These are phyloP conservation scores for Axis porcinus DNA, from an alignment of 2,113 vertebrate species.

Conservation along the genomic window DNA sequence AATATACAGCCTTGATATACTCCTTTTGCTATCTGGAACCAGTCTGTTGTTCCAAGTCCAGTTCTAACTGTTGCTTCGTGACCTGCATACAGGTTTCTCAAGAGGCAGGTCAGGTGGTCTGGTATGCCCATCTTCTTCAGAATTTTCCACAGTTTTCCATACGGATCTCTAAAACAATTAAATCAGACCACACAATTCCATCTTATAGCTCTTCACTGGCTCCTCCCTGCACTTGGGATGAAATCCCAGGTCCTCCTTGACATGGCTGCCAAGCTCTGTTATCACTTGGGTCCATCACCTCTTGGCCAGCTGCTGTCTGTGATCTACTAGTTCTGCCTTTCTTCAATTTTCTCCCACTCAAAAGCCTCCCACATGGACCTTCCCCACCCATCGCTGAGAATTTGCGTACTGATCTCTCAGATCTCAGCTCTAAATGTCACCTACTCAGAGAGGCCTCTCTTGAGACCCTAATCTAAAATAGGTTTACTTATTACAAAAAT, in stretches of 20 bases:
- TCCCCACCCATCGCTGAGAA: neutral
- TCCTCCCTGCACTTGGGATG: neutral
- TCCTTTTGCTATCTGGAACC: no score
- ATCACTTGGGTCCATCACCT: neutral
- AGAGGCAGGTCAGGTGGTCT: no score
- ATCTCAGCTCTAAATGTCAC: conserved; percentile 50
- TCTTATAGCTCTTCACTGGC: neutral
- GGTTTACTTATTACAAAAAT: conserved; percentile 18
- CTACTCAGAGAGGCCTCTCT: conserved; percentile 36
- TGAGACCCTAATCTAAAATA: conserved; percentile 37
- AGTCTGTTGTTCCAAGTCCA: no score
- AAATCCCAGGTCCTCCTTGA: neutral
- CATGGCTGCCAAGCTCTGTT: neutral
- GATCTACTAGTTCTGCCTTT: neutral
- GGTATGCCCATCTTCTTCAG: no score
- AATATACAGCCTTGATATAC: no score
- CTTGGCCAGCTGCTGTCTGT: neutral
- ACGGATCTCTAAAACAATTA: neutral
- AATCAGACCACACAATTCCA: neutral
- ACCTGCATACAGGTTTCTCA: no score
- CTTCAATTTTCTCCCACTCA: conserved; percentile 13
- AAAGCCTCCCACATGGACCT: neutral
- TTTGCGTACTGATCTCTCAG: conserved; percentile 27
- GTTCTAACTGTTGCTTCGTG: no score
- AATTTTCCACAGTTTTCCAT: neutral